A percentile compares a stretch with the other conserved stretches of the same genome.
Conservation (phyloP, 2,113 vertebrate species). For the Malurus alboscapulatus region DNA sequence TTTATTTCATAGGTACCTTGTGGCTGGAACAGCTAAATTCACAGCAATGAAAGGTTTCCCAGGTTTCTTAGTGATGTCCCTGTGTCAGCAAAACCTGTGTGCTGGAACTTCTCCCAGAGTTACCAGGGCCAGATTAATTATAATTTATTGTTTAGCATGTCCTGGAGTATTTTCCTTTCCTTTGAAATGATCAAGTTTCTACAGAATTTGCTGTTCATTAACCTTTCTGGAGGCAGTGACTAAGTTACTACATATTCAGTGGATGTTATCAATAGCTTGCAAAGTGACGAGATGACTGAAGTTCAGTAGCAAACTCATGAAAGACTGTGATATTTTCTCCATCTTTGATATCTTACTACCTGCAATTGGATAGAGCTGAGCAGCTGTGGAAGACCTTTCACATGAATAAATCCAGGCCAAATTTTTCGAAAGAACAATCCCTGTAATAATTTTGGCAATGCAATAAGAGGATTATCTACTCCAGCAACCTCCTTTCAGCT, state of each 20-base stretch:
- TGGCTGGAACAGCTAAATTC: not conserved
- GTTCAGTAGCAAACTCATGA: not conserved
- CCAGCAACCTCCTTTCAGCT: not conserved
- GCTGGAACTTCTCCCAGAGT: not conserved
- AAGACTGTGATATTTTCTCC: not conserved
- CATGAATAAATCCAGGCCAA: not conserved
- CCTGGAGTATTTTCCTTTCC: not conserved
- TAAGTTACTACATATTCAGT: not conserved
- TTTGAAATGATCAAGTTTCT: not conserved
- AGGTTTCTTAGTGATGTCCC: not conserved
- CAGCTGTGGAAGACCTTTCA: not conserved
- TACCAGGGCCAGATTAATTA: not conserved
- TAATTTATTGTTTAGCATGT: not conserved
- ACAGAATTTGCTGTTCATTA: not conserved
- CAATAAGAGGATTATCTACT: not conserved
- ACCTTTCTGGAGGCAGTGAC: not conserved
- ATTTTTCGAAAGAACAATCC: not conserved
- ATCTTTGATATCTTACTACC: not conserved
- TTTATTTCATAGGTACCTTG: not conserved
- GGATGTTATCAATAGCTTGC: not conserved
- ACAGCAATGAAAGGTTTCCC: not conserved
- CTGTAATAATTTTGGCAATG: not conserved
- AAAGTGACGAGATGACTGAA: not conserved
- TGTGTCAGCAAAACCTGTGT: not conserved
- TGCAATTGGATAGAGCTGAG: not conserved